Evolutionary conservation across 2,888 invertebrate genomes (phyloP).

Genomic region (Sinodicranocentrus sp.): DNA sequence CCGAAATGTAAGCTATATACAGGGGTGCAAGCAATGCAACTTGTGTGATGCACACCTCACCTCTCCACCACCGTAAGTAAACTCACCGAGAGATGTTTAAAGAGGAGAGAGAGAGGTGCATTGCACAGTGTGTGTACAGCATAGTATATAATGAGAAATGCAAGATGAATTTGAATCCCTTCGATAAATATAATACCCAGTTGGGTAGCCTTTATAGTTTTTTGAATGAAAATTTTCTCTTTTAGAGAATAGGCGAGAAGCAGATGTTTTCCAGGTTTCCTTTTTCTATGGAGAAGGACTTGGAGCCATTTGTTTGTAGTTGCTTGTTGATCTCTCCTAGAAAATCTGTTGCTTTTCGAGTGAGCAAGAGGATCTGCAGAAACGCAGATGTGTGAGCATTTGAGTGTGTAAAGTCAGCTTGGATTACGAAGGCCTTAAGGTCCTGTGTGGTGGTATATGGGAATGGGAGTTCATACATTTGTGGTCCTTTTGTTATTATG

Average conservation of each 20-base stretch:
- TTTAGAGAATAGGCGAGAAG: conserved; percentile 39
- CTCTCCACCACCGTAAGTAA: no score
- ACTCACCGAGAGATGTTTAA: no score
- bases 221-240: conserved; percentile 41
- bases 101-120: no score
- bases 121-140: no score
- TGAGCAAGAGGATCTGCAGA: conserved; percentile 30
- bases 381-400: conserved; percentile 58
- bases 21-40: no score
- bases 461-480: neutral
- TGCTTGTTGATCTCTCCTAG: conserved; percentile 51
- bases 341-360: neutral
- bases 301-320: conserved; percentile 20
- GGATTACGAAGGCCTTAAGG: neutral
- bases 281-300: conserved; percentile 11
- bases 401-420: neutral
- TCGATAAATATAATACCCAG: conserved; percentile 14
- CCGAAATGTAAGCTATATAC: no score
- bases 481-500: conserved; percentile 34
- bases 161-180: no score
- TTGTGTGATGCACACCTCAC: no score
- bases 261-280: conserved; percentile 66
- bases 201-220: conserved; percentile 11
- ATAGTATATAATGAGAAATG: no score
- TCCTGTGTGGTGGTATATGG: neutral